Conservation (phyloP, 2,888 invertebrate genomes). For the Urechis unicinctus region DNA sequence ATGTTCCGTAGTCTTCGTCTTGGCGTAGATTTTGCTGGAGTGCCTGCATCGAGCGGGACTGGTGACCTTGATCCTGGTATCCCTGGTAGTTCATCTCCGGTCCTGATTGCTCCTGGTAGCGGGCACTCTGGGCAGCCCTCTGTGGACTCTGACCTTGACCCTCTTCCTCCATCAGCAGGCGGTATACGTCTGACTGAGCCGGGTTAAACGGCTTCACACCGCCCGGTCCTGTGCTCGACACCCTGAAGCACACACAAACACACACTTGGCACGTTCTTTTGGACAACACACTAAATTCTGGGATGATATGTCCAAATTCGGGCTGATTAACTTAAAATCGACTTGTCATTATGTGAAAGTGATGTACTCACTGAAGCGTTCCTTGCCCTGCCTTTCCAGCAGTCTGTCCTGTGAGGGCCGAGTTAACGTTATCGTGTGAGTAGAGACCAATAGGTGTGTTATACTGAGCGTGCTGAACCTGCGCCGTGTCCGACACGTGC, state of each 20-base stretch:
- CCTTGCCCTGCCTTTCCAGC: conserved; percentile 23
- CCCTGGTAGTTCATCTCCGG: not conserved
- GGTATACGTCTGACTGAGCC: conserved; percentile 16
- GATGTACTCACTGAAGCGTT: conserved; percentile 21
- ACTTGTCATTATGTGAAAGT: not conserved
- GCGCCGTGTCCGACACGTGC: conserved; percentile 21
- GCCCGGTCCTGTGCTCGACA: conserved; percentile 8
- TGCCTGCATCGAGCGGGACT: not conserved
- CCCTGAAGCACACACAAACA: conserved; percentile 2
- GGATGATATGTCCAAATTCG: too few relatives aligned
- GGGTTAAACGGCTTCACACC: conserved; percentile 19
- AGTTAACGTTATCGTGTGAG: conserved; percentile 40
- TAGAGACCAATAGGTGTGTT: conserved; percentile 48
- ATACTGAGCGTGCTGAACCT: conserved; percentile 46
- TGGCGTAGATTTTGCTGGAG: not conserved
- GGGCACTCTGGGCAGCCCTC: not conserved
- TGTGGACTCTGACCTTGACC: not conserved
- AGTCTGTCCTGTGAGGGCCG: conserved; percentile 39
- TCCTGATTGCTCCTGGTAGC: not conserved
- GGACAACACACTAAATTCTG: too few relatives aligned
- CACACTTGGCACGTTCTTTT: too few relatives aligned
- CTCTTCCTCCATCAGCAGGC: conserved; percentile 20
- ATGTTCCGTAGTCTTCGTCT: not conserved
- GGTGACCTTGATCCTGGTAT: not conserved
- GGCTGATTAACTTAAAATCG: too few relatives aligned